phyloP scores from a whole-genome alignment of 2,113 vertebrate genomes.

The Taxidea taxus region DNA sequence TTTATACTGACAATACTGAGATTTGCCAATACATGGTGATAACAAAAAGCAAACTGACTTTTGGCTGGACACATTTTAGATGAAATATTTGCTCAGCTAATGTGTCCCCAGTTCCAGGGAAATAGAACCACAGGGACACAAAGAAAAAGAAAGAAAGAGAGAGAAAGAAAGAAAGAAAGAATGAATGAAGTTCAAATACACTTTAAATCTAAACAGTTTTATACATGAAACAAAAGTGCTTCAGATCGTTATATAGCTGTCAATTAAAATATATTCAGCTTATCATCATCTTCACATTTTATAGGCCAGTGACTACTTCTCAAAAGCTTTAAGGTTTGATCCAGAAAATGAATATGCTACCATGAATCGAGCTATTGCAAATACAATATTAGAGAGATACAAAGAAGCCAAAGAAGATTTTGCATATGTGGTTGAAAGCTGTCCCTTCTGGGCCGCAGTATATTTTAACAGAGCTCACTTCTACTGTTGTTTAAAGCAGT shows the following conservation, averaged over 20 bases:
- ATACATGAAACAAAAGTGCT: neutral
- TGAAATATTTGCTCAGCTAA: neutral
- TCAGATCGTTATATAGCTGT: neutral
- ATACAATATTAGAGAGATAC: constrained; percentile 79
- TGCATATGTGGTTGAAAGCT: constrained; percentile 75
- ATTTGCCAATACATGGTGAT: neutral
- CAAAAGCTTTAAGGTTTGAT: constrained; percentile 80
- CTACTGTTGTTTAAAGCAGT: constrained; percentile 79
- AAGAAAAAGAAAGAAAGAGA: too few species aligned
- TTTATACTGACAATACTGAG: neutral
- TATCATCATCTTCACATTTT: constrained; percentile 53
- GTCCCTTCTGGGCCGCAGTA: constrained; percentile 77
- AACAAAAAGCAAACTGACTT: neutral
- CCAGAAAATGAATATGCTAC: constrained; percentile 81
- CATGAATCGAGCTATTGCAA: constrained; percentile 85
- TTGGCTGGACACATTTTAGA: neutral
- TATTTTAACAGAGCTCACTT: constrained; percentile 85
- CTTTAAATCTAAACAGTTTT: neutral
- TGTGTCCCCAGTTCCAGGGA: neutral
- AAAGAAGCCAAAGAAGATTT: constrained; percentile 86
- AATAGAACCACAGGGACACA: neutral
- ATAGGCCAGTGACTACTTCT: constrained; percentile 85
- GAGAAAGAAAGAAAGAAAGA: neutral
- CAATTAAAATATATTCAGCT: constrained; percentile 39
- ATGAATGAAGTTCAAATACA: neutral